phyloP scores from a whole-genome alignment of 2,888 invertebrate genomes.

The Byasa hedistus region DNA sequence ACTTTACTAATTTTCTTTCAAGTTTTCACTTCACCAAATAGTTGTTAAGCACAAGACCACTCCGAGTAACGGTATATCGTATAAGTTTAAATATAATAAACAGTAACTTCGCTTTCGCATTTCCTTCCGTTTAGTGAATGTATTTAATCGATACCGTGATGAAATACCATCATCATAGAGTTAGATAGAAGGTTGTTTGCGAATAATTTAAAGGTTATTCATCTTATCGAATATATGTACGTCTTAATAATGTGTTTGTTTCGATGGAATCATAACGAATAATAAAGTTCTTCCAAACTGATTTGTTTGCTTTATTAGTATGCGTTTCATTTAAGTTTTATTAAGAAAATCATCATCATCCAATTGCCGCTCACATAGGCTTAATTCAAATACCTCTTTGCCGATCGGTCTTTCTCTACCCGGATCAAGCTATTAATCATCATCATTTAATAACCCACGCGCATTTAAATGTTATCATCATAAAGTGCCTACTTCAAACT shows the following conservation, averaged over 20 bases:
- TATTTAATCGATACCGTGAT: conserved; percentile 30
- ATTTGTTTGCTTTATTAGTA: conserved; percentile 33
- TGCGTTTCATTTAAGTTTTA: no score
- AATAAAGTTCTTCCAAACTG: conserved; percentile 71
- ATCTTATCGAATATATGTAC: conserved; percentile 20
- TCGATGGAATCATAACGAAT: conserved; percentile 57
- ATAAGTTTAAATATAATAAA: neutral
- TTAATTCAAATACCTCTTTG: no score
- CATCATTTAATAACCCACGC: no score
- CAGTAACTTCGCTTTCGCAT: conserved; percentile 5
- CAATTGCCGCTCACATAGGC: no score
- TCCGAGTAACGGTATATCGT: neutral
- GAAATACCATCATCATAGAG: conserved; percentile 32
- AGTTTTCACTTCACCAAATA: neutral
- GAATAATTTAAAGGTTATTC: conserved; percentile 22
- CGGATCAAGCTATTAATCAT: no score
- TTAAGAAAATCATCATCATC: no score
- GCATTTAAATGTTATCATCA: no score
- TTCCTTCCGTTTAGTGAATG: conserved; percentile 23
- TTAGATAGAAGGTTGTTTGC: conserved; percentile 52
- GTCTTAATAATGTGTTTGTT: conserved; percentile 41
- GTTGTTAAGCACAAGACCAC: neutral
- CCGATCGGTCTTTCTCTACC: no score
- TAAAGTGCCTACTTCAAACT: no score
- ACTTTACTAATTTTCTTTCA: no score